phyloP scores from a whole-genome alignment of 2,888 invertebrate species.

The Metellina segmentata region DNA sequence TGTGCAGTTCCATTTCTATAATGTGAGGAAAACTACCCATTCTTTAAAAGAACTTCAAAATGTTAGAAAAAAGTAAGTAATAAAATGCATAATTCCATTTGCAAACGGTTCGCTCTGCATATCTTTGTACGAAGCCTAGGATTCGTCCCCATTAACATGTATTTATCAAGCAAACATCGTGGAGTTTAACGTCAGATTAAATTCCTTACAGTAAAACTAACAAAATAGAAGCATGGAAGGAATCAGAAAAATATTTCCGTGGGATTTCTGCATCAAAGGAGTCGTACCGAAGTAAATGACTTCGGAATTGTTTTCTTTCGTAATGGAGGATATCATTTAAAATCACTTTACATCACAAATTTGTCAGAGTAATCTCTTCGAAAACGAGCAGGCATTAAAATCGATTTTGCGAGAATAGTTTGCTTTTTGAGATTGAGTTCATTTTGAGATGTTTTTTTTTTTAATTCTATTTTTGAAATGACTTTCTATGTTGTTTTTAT shows the following conservation, averaged over 20 bases:
- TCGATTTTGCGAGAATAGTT: conserved; percentile 39
- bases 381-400: conserved; percentile 54
- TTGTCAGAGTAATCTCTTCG: conserved; percentile 31
- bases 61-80: not conserved
- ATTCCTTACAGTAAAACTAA: not conserved
- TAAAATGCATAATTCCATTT: not conserved
- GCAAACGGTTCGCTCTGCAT: not conserved
- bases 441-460: conserved; percentile 22
- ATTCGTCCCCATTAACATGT: not conserved
- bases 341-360: conserved; percentile 56
- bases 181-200: conserved; percentile 25
- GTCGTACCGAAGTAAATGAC: conserved; percentile 18
- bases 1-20: too few species aligned
- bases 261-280: conserved; percentile 27
- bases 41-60: too few species aligned
- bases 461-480: not conserved
- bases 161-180: conserved; percentile 42
- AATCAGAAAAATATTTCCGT: conserved; percentile 11
- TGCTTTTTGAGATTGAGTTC: conserved; percentile 28
- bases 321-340: conserved; percentile 51
- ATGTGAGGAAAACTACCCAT: too few species aligned
- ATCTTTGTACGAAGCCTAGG: not conserved
- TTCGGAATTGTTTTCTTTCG: conserved; percentile 50
- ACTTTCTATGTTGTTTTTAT: too few species aligned
- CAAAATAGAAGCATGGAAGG: not conserved